These are phyloP conservation scores for Eristalis pertinax DNA, from an alignment of 2,888 invertebrate species.

Conservation along the genomic window DNA sequence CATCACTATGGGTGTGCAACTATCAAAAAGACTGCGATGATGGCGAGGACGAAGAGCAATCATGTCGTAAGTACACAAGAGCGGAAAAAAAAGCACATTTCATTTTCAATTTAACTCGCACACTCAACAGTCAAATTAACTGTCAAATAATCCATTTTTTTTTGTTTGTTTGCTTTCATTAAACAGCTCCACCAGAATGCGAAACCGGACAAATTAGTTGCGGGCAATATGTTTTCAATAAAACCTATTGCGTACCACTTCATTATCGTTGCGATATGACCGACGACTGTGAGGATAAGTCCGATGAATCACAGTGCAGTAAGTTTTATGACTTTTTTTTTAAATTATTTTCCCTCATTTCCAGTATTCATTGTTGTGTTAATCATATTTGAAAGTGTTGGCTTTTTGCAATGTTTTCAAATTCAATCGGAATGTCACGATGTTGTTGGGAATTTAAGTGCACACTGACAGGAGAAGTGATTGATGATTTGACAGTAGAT, in stretches of 20 bases:
- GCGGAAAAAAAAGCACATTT: background rate
- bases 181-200: constrained; percentile 95
- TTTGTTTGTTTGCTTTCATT: background rate
- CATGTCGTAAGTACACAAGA: constrained; percentile 89
- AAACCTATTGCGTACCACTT: constrained; percentile 96
- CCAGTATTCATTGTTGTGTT: background rate
- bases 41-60: constrained; percentile 94
- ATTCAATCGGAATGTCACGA: background rate
- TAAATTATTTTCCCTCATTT: background rate
- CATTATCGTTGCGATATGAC: constrained; percentile 97
- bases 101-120: background rate
- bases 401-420: background rate
- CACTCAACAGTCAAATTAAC: background rate
- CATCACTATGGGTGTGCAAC: constrained; percentile 93
- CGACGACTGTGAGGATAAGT: constrained; percentile 96
- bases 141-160: background rate
- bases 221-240: constrained; percentile 96
- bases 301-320: constrained; percentile 98
- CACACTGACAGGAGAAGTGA: background rate
- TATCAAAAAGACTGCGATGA: constrained; percentile 96
- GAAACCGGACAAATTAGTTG: constrained; percentile 95
- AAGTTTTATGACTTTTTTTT: constrained; percentile 83
- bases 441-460: background rate
- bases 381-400: background rate
- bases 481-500: background rate